These are phyloP conservation scores for Harpagoxenus sublaevis DNA, from an alignment of 2,888 invertebrate species.

Conservation along the genomic window DNA sequence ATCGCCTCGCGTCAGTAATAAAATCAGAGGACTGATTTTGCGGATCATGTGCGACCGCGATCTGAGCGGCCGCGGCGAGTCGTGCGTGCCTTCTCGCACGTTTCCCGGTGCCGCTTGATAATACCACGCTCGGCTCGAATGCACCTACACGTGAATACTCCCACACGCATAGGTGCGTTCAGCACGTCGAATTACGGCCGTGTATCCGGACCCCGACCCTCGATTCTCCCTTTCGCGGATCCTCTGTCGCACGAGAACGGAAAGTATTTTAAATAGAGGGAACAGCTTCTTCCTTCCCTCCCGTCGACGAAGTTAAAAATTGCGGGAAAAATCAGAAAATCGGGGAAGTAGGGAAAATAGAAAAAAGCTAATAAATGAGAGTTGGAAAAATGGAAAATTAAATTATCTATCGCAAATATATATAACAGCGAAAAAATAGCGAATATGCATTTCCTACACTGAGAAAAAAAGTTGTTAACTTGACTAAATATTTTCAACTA, in stretches of 20 bases:
- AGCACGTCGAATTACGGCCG: constrained; percentile 49
- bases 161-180: constrained; percentile 26
- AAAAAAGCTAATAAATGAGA: neutral
- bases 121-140: constrained; percentile 32
- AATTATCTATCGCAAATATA: neutral
- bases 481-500: no score
- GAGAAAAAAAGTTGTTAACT: no score
- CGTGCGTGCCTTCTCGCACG: constrained; percentile 80
- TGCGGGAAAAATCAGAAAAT: neutral
- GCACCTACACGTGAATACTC: constrained; percentile 22
- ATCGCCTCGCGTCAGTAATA: neutral
- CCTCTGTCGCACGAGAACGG: neutral
- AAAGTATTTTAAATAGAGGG: neutral
- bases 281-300: neutral
- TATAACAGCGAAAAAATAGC: neutral
- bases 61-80: constrained; percentile 38
- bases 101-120: constrained; percentile 71
- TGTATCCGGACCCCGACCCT: constrained; percentile 3
- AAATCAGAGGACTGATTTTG: constrained; percentile 35
- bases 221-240: constrained; percentile 38
- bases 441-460: neutral
- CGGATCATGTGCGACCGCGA: constrained; percentile 47
- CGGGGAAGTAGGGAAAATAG: neutral
- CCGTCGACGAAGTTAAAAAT: neutral
- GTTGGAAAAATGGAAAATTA: neutral